Base-by-base conservation (phyloP, 2,113 vertebrate genomes). In the Megaleporinus macrocephalus region DNA sequence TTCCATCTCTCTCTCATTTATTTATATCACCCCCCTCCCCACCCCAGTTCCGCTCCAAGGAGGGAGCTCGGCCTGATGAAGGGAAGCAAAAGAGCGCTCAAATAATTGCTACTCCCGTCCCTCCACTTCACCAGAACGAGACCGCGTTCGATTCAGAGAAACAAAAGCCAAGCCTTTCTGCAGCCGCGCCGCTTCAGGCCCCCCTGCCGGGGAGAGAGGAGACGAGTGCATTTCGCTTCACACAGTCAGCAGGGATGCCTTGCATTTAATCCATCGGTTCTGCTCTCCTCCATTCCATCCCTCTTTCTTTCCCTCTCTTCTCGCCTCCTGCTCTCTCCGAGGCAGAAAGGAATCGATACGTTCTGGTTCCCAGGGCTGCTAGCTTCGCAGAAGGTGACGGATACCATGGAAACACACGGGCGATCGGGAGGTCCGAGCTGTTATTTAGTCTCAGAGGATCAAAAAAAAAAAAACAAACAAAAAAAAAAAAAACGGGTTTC, bases 311-410 rank as follows among this genome's bases (percentile, higher is more conserved):
- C 55, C 57, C 44, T 62, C 70, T 63, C 26, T 14, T 61, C 57
- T 61, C 13, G 57, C 22, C 9, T 14, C 73, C 59, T 20, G 0
- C 24, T 49, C 76, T 68, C 33, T 66, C 7, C 24, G 51, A 44
- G 51, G 68, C 84, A 81, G 80, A 81, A 83, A 84, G 79, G 85
- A 92, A 93, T 93, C 92, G 83, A 93, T 92, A 90, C 79, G 78
- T 77, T 87, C 85, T 79, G 76, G 88, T 85, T 89, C 90, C 88
- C 88, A 90, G 92, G 79, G 27, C 53, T 69, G 79, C 63, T 65
- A 47, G 71, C 79, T 72, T 59, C 57, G 49, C 76, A 79, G 79
- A 72, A 68, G 59, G 76, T 63, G 69, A 61, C 76, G 83, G 82
- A 84, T 73, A 66, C 80, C 83, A 84, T 83, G 80, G 83, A 84